Base-by-base conservation (phyloP, 2,797 vertebrate genomes). In the Pitangus sulphuratus region DNA sequence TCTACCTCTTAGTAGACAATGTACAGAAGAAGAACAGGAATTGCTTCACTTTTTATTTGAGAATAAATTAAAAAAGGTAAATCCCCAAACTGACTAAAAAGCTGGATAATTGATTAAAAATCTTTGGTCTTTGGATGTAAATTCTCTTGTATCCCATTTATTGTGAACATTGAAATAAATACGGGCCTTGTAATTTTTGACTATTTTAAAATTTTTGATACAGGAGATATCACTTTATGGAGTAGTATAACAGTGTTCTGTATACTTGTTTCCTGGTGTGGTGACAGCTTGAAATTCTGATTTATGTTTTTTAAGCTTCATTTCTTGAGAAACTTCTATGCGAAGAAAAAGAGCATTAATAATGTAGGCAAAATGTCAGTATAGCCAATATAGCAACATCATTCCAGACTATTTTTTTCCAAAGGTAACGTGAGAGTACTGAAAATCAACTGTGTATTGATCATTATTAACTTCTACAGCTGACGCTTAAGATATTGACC, bases 51-150 rank as follows among this genome's bases (percentile, higher is more conserved):
- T 99, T 96, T 98, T 99, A 42, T 99, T 99, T 98, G 99, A 99
- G 96, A 99, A 99, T 97, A 99, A 99, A 95, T 98, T 99, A 97
- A 99, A 99, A 98, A 99, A 99, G 99, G 99, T 99, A 98, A 87
- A 74, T 60, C 44, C 8, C 35, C 15, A 75, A 47, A 53, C 11
- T 75, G 25, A 39, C 30, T 64, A 24, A 56, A 92, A 89, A 61
- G 14, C 18, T 85, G 33, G 17, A 56, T 6, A 80, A 47, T 5
- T 54, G 35, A 20, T 60, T 35, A 13, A 11, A 89, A 82, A 10
- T 57, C n/a, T 72, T 92, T 45, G 44, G 57, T 66, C 21, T 89
- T 95, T 4, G 39, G 6, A 5, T 74, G 44, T 74, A 79, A 48
- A 79, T 87, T 77, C 89, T 70, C 31, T 84, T 68, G 19, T 18